These are phyloP conservation scores for Chrosomus eos DNA, from an alignment of 2,797 vertebrate species.

Conservation along the genomic window DNA sequence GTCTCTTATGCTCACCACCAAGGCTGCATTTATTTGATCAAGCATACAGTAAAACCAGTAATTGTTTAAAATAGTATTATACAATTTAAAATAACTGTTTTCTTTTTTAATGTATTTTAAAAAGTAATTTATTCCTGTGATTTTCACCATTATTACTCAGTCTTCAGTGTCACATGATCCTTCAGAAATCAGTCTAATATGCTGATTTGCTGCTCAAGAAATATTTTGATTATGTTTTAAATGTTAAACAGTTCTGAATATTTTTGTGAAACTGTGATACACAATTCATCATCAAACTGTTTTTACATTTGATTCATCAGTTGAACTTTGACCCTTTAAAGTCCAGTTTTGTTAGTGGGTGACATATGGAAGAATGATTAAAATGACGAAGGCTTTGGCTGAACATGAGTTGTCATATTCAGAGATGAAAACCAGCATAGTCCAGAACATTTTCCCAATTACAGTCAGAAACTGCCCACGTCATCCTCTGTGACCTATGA, in stretches of 20 bases:
- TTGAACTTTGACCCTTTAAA: conserved; percentile 16
- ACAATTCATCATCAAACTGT: neutral
- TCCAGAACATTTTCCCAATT: conserved; percentile 30
- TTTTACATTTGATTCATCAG: neutral
- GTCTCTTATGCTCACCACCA: no score
- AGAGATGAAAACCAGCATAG: conserved; percentile 11
- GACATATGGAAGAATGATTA: conserved; percentile 32
- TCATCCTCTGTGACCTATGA: conserved; percentile 33
- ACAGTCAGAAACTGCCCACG: conserved; percentile 20
- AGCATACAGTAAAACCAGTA: neutral
- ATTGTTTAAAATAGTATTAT: no score
- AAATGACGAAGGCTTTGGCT: conserved; percentile 38
- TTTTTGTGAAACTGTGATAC: neutral
- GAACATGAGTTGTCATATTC: conserved; percentile 20
- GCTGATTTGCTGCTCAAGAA: neutral
- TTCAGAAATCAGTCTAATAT: neutral
- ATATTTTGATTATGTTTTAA: neutral
- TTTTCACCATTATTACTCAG: neutral
- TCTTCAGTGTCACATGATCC: neutral
- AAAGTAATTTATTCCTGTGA: neutral
- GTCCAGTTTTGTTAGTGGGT: conserved; percentile 18
- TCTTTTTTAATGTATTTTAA: neutral
- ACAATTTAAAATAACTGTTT: neutral
- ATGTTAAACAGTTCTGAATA: neutral
- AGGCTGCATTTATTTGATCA: no score